Percentiles rank a stretch among this genome's conserved stretches.
phyloP scores from a whole-genome alignment of 2,888 invertebrate species.

The Tetheella fluctuosa region DNA sequence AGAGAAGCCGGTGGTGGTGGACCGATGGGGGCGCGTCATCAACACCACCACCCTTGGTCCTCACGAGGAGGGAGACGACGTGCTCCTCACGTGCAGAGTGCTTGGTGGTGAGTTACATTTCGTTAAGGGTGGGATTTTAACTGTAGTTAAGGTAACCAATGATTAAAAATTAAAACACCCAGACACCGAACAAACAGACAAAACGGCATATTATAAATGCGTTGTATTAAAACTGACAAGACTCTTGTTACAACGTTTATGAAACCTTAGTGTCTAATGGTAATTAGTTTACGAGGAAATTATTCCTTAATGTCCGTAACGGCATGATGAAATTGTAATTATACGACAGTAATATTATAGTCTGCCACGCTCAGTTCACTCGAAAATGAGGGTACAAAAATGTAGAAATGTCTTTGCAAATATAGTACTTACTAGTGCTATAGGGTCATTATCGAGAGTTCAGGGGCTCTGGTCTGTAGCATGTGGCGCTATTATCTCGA shows the following conservation, averaged over 20 bases:
- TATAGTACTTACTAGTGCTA: not conserved
- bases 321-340: not conserved
- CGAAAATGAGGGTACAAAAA: slow-evolving; percentile 1
- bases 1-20: slow-evolving; percentile 92
- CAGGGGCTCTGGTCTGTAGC: not conserved
- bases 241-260: slow-evolving; percentile 6
- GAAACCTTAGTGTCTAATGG: slow-evolving; percentile 2
- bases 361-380: not conserved
- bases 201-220: no score
- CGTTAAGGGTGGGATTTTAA: no score
- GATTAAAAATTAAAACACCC: no score
- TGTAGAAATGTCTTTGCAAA: not conserved
- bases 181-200: no score
- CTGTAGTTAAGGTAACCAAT: no score
- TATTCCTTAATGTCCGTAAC: not conserved
- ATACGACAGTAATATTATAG: not conserved
- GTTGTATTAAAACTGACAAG: not conserved
- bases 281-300: not conserved
- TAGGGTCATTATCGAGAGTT: not conserved
- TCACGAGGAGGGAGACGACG: slow-evolving; percentile 93
- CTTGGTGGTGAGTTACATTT: slow-evolving; percentile 88
- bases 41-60: slow-evolving; percentile 92
- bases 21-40: slow-evolving; percentile 92
- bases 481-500: not conserved
- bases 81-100: slow-evolving; percentile 93